Base-by-base conservation (phyloP, 2,888 invertebrate genomes). In the Lepas anatifera region DNA sequence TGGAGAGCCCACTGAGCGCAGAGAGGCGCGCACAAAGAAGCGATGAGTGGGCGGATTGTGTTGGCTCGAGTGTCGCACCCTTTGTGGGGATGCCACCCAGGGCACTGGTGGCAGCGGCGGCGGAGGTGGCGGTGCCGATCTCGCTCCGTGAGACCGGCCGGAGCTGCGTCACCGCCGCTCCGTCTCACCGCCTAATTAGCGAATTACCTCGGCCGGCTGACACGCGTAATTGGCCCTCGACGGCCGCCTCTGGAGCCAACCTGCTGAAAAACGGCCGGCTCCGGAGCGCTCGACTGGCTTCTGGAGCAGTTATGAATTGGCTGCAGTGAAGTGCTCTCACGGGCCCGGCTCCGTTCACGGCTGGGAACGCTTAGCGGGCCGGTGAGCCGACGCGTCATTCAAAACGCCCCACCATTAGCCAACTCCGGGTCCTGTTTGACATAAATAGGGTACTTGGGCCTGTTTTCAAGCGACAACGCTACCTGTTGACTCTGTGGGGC, bases 1-100 rank as follows among this genome's bases (percentile, higher is more conserved):
- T 13, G 50, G 27, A 13, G 50, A 27, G n/a, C n/a, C n/a, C n/a
- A 25, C 50, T 25, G 50, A n/a, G n/a, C 32, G 58, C 8, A 1
- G 32, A 58, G 25, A 58, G 58, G 11, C 58, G 58, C 58, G 35
- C 58, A 58, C 58, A 58, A 58, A 35, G 58, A 32, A 22, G 16
- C 58, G 58, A 58, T 58, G 58, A 58, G 58, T 58, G 58, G 58
- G 58, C 58, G 58, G 32, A 58, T 58, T 58, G 58, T 58, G 22
- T 22, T 18, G 22, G 22, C 32, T 35, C 32, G 32, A 58, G 58
- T 58, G 58, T 58, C 58, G 58, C 58, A 58, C 58, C 32, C 58
- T 58, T 58, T 58, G 58, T 58, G 52, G 22, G 35, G 10, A 6
- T 22, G 13, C 22, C 58, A 32, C 25, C 32, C 58, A 32, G 58